These are phyloP conservation scores for Tribolium castaneum DNA, from an alignment of 1,140 invertebrate genomes.

Conservation along the genomic window DNA sequence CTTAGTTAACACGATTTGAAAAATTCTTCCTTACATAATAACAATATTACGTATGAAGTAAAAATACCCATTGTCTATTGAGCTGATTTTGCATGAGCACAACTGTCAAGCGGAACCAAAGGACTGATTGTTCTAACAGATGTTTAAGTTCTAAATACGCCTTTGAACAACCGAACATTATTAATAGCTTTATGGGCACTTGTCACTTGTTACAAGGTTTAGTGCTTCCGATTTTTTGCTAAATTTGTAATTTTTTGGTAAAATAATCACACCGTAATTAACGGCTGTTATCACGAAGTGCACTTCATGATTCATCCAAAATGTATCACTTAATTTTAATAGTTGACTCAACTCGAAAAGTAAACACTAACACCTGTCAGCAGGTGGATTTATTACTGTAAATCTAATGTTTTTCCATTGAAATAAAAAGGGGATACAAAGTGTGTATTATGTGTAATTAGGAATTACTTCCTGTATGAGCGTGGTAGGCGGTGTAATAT, in stretches of 20 bases:
- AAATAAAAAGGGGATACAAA: background rate
- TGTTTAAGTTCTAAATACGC: constrained; percentile 18
- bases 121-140: constrained; percentile 28
- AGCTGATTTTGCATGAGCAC: background rate
- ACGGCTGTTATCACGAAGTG: no score
- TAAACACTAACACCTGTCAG: no score
- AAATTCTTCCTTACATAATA: no score
- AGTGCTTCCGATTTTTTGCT: constrained; percentile 17
- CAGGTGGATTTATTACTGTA: no score
- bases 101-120: constrained; percentile 16
- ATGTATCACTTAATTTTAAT: no score
- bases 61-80: constrained; percentile 16
- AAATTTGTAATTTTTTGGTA: background rate
- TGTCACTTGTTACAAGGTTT: constrained; percentile 27
- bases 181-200: constrained; percentile 17
- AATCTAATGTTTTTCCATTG: no score
- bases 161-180: constrained; percentile 10
- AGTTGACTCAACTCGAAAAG: no score
- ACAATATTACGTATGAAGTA: background rate
- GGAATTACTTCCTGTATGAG: background rate
- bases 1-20: background rate
- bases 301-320: no score
- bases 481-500: background rate
- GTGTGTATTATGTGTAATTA: background rate
- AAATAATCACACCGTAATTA: no score